phyloP scores from a whole-genome alignment of 2,888 invertebrate genomes.

The Xestia sexstrigata region DNA sequence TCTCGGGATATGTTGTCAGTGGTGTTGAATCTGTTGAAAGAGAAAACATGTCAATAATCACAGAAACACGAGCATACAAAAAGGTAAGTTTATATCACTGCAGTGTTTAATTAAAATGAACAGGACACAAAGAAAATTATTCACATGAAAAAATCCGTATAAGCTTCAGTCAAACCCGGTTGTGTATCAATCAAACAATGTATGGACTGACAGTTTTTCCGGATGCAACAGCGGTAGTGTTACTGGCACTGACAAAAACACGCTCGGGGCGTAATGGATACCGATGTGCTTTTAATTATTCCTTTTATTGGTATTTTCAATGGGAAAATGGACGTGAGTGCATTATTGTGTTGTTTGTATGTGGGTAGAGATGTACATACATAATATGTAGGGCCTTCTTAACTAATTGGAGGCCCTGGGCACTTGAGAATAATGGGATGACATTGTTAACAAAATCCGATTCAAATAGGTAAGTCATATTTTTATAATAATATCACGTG shows the following conservation, averaged over 20 bases:
- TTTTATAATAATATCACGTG: no score
- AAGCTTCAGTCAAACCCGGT: neutral
- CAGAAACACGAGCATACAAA: neutral
- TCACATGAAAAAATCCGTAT: constrained; percentile 15
- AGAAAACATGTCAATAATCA: neutral
- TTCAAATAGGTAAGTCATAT: no score
- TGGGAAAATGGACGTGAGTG: constrained; percentile 40
- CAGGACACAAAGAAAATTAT: constrained; percentile 4
- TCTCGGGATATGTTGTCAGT: no score
- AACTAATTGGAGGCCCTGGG: no score
- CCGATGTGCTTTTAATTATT: constrained; percentile 52
- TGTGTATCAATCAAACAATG: constrained; percentile 30
- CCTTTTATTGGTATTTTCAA: constrained; percentile 35
- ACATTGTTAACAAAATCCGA: no score
- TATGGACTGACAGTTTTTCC: constrained; percentile 45
- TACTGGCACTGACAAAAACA: constrained; percentile 47
- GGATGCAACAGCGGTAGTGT: constrained; percentile 9
- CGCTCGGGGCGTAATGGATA: constrained; percentile 47
- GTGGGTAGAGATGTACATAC: no score
- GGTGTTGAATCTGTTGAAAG: no score
- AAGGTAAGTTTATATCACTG: neutral
- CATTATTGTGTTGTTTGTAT: constrained; percentile 31
- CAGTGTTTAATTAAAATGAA: neutral
- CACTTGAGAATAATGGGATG: no score
- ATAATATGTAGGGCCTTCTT: no score